Percentiles rank a stretch among this genome's conserved stretches.
These are phyloP conservation scores for Protodeltote pygarga DNA, from an alignment of 2,888 invertebrate species.

Conservation along the genomic window DNA sequence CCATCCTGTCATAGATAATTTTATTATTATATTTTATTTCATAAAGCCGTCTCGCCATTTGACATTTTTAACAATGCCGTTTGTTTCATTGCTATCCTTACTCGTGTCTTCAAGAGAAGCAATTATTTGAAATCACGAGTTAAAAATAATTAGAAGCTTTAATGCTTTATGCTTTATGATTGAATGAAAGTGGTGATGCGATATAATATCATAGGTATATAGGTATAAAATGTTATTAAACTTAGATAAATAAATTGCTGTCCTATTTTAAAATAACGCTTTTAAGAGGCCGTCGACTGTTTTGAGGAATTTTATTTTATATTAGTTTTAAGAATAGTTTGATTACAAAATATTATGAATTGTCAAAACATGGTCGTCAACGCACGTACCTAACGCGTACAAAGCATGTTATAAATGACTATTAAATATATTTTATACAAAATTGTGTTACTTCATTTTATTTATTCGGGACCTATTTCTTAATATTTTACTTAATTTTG, in stretches of 20 bases:
- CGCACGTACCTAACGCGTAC: slow-evolving; percentile 28
- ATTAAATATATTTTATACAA: slow-evolving; percentile 53
- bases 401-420: slow-evolving; percentile 29
- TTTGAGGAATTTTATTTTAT: slow-evolving; percentile 46
- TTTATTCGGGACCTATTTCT: not conserved
- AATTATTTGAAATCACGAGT: too few species aligned
- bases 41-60: slow-evolving; percentile 1
- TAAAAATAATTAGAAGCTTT: too few species aligned
- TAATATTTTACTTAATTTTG: not conserved
- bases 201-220: slow-evolving; percentile 5
- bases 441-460: slow-evolving; percentile 3
- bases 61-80: not conserved
- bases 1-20: not conserved
- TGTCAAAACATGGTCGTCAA: slow-evolving; percentile 18
- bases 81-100: not conserved
- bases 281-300: slow-evolving; percentile 41
- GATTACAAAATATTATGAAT: slow-evolving; percentile 21
- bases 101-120: too few species aligned
- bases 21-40: slow-evolving; percentile 14
- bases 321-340: slow-evolving; percentile 36
- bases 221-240: slow-evolving; percentile 19
- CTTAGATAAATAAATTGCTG: slow-evolving; percentile 31
- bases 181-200: slow-evolving; percentile 2
- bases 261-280: slow-evolving; percentile 37
- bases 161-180: not conserved